A percentile compares a stretch with the other conserved stretches of the same genome.
phyloP scores from a whole-genome alignment of 2,888 invertebrate species.

The Teleiodes luculella region DNA sequence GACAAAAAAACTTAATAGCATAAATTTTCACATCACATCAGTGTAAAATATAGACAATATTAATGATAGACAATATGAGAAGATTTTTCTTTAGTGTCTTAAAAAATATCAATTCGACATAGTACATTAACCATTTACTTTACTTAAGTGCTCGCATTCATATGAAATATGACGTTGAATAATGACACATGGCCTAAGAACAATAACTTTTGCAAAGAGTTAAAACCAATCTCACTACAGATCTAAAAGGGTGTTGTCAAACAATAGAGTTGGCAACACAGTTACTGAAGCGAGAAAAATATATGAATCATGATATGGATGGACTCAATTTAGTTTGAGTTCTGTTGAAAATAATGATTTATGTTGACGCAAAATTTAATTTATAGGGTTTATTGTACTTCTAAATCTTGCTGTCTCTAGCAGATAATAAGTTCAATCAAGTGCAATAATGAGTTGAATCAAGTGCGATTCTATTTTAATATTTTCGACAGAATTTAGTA shows the following conservation, averaged over 20 bases:
- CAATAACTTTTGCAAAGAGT: constrained; percentile 70
- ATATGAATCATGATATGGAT: constrained; percentile 13
- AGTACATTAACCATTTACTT: not conserved
- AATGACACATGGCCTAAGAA: constrained; percentile 67
- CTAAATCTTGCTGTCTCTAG: too few relatives aligned
- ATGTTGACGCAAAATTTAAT: too few relatives aligned
- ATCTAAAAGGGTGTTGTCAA: constrained; percentile 37
- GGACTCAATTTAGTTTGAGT: too few relatives aligned
- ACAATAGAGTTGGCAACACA: constrained; percentile 38
- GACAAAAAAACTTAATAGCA: not conserved
- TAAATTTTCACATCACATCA: not conserved
- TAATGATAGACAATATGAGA: too few relatives aligned
- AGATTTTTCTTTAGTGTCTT: too few relatives aligned
- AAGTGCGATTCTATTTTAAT: too few relatives aligned
- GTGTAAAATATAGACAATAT: too few relatives aligned
- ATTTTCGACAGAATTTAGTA: too few relatives aligned
- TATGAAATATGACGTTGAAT: constrained; percentile 65
- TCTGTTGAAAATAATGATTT: too few relatives aligned
- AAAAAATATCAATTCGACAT: not conserved
- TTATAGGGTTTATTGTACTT: too few relatives aligned
- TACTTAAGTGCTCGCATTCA: constrained; percentile 51
- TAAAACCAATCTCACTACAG: constrained; percentile 55
- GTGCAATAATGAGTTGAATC: too few relatives aligned
- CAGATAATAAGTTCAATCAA: too few relatives aligned
- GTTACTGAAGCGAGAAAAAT: constrained; percentile 19